Base-by-base conservation (phyloP, 2,888 invertebrate species). In the Antitype chi region DNA sequence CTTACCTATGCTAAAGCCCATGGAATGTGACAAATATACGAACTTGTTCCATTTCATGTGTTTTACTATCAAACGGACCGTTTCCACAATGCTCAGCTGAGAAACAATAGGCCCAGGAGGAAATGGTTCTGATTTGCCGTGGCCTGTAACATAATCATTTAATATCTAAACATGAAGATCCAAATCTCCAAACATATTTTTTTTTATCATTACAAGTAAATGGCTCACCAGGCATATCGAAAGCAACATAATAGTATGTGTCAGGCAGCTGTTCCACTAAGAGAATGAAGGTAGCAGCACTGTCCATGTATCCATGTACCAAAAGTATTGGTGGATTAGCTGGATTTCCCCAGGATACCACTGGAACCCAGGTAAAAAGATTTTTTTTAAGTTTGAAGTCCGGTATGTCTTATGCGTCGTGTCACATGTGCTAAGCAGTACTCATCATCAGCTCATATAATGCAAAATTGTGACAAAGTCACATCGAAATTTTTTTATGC, bases 241-340 rank as follows among this genome's bases (percentile, higher is more conserved):
- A 81, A 11, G 87, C 90, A 3, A 93, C 91, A 74, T 92, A 93
- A 69, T 90, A 90, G 55, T 89, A 87, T 64, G 75, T 91, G 73
- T 86, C 87, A 20, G 97, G 96, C 23, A 97, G 88, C 28, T 95
- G 86, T 23, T 96, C 95, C 25, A 97, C 94, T 25, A 97, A 85
- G 1, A 93, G 90, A 80, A 97, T 96, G 88, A 97, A 97, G 1
- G 97, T 95, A 2, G 97, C 97, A 23, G 97, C 97, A 87, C 97
- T 97, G 89, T 97, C 97, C 92, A 96, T 94, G 88, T 96, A 94
- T 1, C 97, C 97, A 87, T 97, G 97, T 1, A 97, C 87, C 60
- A 96, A 93, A 43, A 97, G 88, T 43, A 97, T 92, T 13, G 97
- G 95, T 62, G 94, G 92, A 25, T 95, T 91, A 28, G 92, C 83